Percentiles rank a stretch among this genome's conserved stretches.
phyloP scores from a whole-genome alignment of 2,888 invertebrate species.

The Xylota sylvarum region DNA sequence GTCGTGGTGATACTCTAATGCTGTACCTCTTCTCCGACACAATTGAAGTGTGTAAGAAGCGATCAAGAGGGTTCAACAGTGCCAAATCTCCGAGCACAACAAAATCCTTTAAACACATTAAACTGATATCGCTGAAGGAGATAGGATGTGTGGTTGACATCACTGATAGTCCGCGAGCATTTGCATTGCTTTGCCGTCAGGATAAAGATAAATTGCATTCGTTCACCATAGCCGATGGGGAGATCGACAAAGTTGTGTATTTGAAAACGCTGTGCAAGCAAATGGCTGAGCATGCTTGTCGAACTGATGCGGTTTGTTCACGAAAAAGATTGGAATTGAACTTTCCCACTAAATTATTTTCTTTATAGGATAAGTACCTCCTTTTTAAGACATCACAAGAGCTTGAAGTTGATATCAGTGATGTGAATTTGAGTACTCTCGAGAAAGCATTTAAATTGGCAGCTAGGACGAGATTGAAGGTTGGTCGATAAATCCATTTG shows the following conservation, averaged over 20 bases:
- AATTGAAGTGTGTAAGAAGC: constrained; percentile 95
- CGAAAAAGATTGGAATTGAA: background rate
- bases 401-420: constrained; percentile 94
- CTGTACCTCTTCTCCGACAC: constrained; percentile 97
- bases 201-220: constrained; percentile 95
- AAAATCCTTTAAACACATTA: constrained; percentile 96
- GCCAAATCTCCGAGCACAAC: constrained; percentile 90
- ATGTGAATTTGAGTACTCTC: constrained; percentile 93
- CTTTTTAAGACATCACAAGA: constrained; percentile 86
- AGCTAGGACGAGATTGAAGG: constrained; percentile 92
- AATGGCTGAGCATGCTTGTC: constrained; percentile 96
- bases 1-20: constrained; percentile 94
- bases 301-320: constrained; percentile 92
- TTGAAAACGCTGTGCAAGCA: constrained; percentile 93
- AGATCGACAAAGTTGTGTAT: constrained; percentile 92
- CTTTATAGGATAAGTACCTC: constrained; percentile 83
- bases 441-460: constrained; percentile 97
- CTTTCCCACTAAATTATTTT: background rate
- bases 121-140: constrained; percentile 94
- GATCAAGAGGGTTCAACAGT: constrained; percentile 91
- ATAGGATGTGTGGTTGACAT: constrained; percentile 97
- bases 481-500: constrained; percentile 79
- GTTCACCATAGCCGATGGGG: constrained; percentile 94
- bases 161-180: constrained; percentile 94
- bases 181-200: constrained; percentile 94